Conservation (phyloP, 2,797 vertebrate genomes). For the Adrianichthys oophorus region DNA sequence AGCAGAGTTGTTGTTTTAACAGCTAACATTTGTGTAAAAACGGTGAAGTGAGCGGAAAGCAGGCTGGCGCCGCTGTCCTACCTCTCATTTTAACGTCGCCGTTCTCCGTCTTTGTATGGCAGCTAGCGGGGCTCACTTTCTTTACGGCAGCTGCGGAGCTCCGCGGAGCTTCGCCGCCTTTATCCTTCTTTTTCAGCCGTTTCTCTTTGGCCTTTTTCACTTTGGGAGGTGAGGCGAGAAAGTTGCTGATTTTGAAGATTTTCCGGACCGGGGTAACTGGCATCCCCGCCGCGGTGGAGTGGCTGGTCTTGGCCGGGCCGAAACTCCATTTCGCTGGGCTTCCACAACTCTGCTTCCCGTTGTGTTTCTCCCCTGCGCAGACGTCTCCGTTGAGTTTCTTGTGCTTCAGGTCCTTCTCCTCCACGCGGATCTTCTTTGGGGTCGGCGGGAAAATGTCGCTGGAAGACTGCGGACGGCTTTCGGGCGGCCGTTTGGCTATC, state of each 20-base stretch:
- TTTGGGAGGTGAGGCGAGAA: conserved; percentile 78
- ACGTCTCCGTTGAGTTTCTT: conserved; percentile 88
- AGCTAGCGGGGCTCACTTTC: conserved; percentile 76
- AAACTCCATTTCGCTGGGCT: conserved; percentile 86
- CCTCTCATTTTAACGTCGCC: conserved; percentile 85
- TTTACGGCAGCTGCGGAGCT: conserved; percentile 64
- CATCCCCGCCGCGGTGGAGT: conserved; percentile 54
- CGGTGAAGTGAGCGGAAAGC: background rate
- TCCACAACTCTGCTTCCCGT: conserved; percentile 84
- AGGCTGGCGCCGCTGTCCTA: conserved; percentile 55
- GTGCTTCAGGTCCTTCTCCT: conserved; percentile 84
- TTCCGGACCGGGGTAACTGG: conserved; percentile 76
- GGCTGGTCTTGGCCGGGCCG: conserved; percentile 79
- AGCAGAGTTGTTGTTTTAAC: rapidly evolving
- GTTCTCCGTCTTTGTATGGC: conserved; percentile 87
- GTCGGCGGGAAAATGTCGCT: conserved; percentile 75
- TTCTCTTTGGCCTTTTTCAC: conserved; percentile 85
- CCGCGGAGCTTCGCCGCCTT: conserved; percentile 77
- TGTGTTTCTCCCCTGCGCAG: conserved; percentile 83
- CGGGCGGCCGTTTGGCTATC: conserved; percentile 71
- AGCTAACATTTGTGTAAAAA: rapidly evolving
- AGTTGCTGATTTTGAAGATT: conserved; percentile 83
- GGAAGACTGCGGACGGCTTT: conserved; percentile 78
- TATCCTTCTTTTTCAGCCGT: conserved; percentile 81
- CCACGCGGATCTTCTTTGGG: conserved; percentile 85